Conservation (phyloP, 2,888 invertebrate genomes). For the Hypomecis punctinalis region DNA sequence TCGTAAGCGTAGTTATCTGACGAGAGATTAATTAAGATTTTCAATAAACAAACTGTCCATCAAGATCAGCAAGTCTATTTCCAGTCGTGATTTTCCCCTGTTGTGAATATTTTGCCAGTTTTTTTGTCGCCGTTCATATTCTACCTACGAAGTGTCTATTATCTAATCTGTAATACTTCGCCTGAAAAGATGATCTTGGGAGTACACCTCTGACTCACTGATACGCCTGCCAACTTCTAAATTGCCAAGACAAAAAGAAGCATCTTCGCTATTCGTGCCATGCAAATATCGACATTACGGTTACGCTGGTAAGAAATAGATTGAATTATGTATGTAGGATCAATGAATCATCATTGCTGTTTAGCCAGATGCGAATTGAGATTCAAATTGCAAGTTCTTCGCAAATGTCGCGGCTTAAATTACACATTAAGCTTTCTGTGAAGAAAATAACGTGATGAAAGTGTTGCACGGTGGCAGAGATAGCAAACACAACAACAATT, state of each 20-base stretch:
- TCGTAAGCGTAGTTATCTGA: background rate
- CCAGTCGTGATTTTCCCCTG: background rate
- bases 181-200: slow-evolving; percentile 64
- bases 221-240: slow-evolving; percentile 70
- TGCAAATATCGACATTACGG: slow-evolving; percentile 62
- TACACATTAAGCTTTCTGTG: slow-evolving; percentile 48
- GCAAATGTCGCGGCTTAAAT: slow-evolving; percentile 64
- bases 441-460: slow-evolving; percentile 20
- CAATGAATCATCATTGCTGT: slow-evolving; percentile 69
- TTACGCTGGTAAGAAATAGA: slow-evolving; percentile 46
- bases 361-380: slow-evolving; percentile 72
- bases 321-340: slow-evolving; percentile 52
- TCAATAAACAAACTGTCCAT: background rate
- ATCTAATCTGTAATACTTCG: slow-evolving; percentile 25
- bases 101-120: background rate
- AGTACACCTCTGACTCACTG: slow-evolving; percentile 74
- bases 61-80: background rate
- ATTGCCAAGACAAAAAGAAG: slow-evolving; percentile 55
- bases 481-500: background rate
- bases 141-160: background rate
- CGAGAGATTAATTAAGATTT: background rate
- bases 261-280: slow-evolving; percentile 53
- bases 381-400: slow-evolving; percentile 71
- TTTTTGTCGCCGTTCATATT: background rate
- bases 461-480: slow-evolving; percentile 5